Conservation (phyloP, 2,888 invertebrate species). For the Rotaria socialis region DNA sequence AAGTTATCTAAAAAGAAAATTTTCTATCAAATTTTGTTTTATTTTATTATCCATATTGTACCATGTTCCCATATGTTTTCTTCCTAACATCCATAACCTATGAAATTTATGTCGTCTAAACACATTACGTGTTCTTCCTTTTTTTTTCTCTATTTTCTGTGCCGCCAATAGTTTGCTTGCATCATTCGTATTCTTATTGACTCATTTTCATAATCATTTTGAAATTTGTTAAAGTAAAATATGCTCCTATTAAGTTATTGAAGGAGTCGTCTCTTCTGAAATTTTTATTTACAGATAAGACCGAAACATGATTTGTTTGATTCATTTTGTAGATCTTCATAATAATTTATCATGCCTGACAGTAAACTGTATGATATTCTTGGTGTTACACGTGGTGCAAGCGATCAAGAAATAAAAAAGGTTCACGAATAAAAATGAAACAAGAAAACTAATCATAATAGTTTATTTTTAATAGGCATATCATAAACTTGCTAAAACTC, state of each 20-base stretch:
- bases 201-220: neutral
- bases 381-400: constrained; percentile 74
- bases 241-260: no score
- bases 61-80: neutral
- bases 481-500: constrained; percentile 83
- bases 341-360: constrained; percentile 61
- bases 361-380: constrained; percentile 79
- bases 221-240: no score
- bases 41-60: neutral
- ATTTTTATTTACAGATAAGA: no score
- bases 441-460: neutral
- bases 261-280: no score
- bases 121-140: neutral
- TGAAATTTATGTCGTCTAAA: neutral
- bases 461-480: constrained; percentile 67
- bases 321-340: neutral
- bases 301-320: no score
- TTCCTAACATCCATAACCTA: neutral
- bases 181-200: neutral
- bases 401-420: constrained; percentile 82
- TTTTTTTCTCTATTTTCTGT: neutral
- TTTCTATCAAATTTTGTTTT: neutral
- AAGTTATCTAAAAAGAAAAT: neutral
- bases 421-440: neutral
- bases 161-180: neutral